These are phyloP conservation scores for Diogma glabrata DNA, from an alignment of 2,888 invertebrate species.

Conservation along the genomic window DNA sequence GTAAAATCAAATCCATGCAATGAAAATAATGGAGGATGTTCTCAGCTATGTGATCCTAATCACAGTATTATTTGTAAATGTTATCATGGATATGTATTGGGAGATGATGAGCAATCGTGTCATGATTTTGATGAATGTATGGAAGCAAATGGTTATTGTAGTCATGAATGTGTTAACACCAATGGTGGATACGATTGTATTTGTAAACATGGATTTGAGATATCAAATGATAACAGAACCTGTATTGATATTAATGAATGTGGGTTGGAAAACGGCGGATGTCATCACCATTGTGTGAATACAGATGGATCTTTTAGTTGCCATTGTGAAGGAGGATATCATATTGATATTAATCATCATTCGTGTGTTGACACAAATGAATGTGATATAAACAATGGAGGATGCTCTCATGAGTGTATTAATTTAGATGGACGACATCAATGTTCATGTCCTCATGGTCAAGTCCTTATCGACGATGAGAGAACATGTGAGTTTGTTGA, in stretches of 20 bases:
- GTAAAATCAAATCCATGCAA: slow-evolving; percentile 41
- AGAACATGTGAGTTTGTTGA: slow-evolving; percentile 36
- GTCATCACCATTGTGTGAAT: slow-evolving; percentile 29
- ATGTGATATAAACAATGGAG: slow-evolving; percentile 30
- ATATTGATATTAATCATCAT: slow-evolving; percentile 28
- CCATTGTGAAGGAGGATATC: slow-evolving; percentile 37
- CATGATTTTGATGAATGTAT: slow-evolving; percentile 44
- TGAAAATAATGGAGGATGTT: slow-evolving; percentile 46
- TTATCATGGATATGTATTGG: slow-evolving; percentile 28
- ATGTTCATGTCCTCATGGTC: slow-evolving; percentile 29
- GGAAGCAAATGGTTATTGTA: slow-evolving; percentile 33
- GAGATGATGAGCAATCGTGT: slow-evolving; percentile 38
- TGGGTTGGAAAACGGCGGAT: slow-evolving; percentile 27
- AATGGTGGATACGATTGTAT: slow-evolving; percentile 40
- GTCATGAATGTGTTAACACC: slow-evolving; percentile 38
- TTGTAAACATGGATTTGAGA: slow-evolving; percentile 38
- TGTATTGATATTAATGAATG: slow-evolving; percentile 44
- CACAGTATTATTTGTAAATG: slow-evolving; percentile 31
- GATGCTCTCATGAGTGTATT: slow-evolving; percentile 40
- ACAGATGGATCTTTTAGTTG: slow-evolving; percentile 36
- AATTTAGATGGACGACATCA: slow-evolving; percentile 28
- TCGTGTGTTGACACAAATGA: slow-evolving; percentile 41
- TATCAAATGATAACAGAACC: slow-evolving; percentile 22
- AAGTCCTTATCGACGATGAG: slow-evolving; percentile 23
- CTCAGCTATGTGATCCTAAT: slow-evolving; percentile 42